Conservation (phyloP, 2,797 vertebrate genomes). For the Spinus pinus region DNA sequence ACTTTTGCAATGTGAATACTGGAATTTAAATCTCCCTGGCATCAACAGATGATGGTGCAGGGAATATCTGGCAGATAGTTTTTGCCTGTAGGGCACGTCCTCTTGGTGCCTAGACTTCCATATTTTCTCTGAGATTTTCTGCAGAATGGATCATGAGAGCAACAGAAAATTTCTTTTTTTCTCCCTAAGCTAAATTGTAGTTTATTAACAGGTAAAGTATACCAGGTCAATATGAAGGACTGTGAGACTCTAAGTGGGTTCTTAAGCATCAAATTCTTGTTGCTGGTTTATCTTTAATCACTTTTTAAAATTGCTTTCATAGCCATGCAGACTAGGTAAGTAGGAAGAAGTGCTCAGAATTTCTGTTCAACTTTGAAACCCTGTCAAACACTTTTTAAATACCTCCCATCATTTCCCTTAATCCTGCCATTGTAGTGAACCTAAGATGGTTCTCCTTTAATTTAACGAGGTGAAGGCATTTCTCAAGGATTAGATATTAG, state of each 20-base stretch:
- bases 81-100: background rate
- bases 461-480: background rate
- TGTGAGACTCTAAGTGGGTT: background rate
- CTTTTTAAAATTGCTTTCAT: background rate
- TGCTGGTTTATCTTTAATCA: background rate
- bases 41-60: background rate
- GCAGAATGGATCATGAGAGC: background rate
- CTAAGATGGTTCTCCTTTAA: background rate
- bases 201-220: background rate
- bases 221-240: background rate
- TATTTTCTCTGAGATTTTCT: background rate
- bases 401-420: background rate
- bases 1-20: background rate
- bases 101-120: background rate
- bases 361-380: background rate
- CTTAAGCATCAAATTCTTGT: background rate
- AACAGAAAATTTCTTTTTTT: background rate
- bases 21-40: background rate
- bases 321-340: background rate
- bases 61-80: background rate
- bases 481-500: background rate
- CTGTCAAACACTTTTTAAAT: background rate
- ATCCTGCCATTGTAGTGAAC: background rate
- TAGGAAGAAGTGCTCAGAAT: background rate
- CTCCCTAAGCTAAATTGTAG: background rate